Evolutionary conservation across 2,888 invertebrate genomes (phyloP).

Genomic region (Heliconius erato): DNA sequence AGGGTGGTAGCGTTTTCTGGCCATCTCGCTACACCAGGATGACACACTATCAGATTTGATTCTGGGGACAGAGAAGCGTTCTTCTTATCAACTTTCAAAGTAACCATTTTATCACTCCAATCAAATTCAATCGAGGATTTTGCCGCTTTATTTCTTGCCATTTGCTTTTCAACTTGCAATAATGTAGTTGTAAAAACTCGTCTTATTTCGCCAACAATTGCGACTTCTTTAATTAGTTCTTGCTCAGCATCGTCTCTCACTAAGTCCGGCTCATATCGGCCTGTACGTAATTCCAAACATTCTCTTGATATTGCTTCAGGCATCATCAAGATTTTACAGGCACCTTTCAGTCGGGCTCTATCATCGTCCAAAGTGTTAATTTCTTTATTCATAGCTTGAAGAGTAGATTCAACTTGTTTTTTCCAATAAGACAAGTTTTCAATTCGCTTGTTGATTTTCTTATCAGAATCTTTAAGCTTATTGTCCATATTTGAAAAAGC

Average conservation of each 20-base stretch:
- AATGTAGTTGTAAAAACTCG: constrained; percentile 87
- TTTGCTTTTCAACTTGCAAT: constrained; percentile 89
- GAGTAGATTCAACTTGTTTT: constrained; percentile 87
- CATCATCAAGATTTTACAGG: constrained; percentile 88
- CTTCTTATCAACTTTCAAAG: constrained; percentile 89
- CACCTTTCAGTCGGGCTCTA: constrained; percentile 87
- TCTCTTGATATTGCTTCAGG: constrained; percentile 91
- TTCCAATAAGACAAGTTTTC: constrained; percentile 88
- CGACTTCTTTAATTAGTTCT: constrained; percentile 91
- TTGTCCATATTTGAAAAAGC: constrained; percentile 85
- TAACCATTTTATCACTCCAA: constrained; percentile 94
- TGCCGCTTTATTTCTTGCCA: constrained; percentile 90
- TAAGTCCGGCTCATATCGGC: constrained; percentile 90
- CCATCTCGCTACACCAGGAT: constrained; percentile 92
- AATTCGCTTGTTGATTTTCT: constrained; percentile 64
- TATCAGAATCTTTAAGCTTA: constrained; percentile 81
- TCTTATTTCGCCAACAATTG: constrained; percentile 90
- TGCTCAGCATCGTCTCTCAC: constrained; percentile 93
- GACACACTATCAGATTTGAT: constrained; percentile 89
- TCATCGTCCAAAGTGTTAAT: constrained; percentile 88
- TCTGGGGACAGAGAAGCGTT: constrained; percentile 88
- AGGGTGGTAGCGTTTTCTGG: constrained; percentile 89
- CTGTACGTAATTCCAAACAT: constrained; percentile 89
- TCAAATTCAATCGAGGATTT: constrained; percentile 93
- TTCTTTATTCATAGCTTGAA: constrained; percentile 88